These are phyloP conservation scores for Gryllus bimaculatus DNA, from an alignment of 1,140 invertebrate genomes.

Conservation along the genomic window DNA sequence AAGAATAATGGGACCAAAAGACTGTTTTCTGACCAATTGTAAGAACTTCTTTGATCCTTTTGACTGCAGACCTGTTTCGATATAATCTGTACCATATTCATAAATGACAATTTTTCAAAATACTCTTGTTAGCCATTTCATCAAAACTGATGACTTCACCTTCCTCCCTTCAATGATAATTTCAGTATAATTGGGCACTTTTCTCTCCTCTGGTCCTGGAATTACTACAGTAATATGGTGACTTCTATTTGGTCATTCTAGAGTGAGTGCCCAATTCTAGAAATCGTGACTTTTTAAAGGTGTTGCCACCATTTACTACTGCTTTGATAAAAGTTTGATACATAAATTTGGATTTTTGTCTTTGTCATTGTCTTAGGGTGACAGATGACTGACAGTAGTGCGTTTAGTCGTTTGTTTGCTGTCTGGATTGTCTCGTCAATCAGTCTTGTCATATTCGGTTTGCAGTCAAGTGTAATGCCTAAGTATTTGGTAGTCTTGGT, in stretches of 20 bases:
- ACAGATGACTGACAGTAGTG: no score
- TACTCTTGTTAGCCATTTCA: not conserved
- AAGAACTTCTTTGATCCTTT: not conserved
- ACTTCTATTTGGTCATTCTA: conserved; percentile 49
- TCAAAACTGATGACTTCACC: not conserved
- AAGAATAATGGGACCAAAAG: conserved; percentile 15
- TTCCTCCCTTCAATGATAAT: conserved; percentile 9
- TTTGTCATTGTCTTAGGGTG: no score
- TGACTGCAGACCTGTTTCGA: not conserved
- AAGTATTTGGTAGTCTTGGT: no score
- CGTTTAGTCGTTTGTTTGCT: no score
- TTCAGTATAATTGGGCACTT: conserved; percentile 32
- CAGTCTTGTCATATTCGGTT: no score
- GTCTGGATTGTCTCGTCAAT: no score
- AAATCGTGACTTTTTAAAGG: conserved; percentile 57
- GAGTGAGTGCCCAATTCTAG: conserved; percentile 51
- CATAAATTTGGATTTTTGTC: no score
- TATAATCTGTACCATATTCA: not conserved
- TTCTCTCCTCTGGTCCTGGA: conserved; percentile 43
- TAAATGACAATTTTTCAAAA: not conserved
- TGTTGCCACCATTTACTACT: conserved; percentile 55
- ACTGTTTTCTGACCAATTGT: not conserved
- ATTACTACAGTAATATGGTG: conserved; percentile 60
- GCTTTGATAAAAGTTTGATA: no score
- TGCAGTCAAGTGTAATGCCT: no score